These are phyloP conservation scores for Xestobium rufovillosum DNA, from an alignment of 2,888 invertebrate genomes.

Conservation along the genomic window DNA sequence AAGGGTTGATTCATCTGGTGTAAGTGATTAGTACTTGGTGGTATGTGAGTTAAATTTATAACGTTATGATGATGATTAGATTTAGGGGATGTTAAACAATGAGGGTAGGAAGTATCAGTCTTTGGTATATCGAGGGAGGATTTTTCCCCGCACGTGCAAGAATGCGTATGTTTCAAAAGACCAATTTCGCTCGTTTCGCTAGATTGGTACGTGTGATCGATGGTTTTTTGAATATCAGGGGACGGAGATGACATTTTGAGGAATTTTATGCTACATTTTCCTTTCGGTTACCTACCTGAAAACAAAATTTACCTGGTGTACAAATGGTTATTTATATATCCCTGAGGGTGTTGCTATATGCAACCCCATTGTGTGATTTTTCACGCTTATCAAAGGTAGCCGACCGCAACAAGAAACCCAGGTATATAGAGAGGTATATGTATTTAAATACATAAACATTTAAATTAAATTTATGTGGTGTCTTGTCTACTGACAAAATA, in stretches of 20 bases:
- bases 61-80: slow-evolving; percentile 27
- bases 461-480: too few relatives aligned
- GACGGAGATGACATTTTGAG: slow-evolving; percentile 39
- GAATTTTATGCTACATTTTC: slow-evolving; percentile 5
- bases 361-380: too few relatives aligned
- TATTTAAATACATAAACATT: too few relatives aligned
- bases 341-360: too few relatives aligned
- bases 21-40: slow-evolving; percentile 24
- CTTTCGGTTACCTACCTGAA: too few relatives aligned
- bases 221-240: slow-evolving; percentile 35
- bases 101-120: slow-evolving; percentile 27
- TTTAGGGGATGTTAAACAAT: slow-evolving; percentile 18
- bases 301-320: too few relatives aligned
- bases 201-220: slow-evolving; percentile 38
- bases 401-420: too few relatives aligned
- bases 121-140: slow-evolving; percentile 28
- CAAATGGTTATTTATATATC: too few relatives aligned
- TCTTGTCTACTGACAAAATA: too few relatives aligned
- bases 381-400: too few relatives aligned
- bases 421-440: too few relatives aligned
- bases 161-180: slow-evolving; percentile 33
- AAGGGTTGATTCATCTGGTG: slow-evolving; percentile 28
- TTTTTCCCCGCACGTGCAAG: slow-evolving; percentile 36
- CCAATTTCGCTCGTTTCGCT: slow-evolving; percentile 39
- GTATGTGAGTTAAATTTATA: slow-evolving; percentile 24